Conservation (phyloP, 2,797 vertebrate genomes). For the Hephaestus fuliginosus region DNA sequence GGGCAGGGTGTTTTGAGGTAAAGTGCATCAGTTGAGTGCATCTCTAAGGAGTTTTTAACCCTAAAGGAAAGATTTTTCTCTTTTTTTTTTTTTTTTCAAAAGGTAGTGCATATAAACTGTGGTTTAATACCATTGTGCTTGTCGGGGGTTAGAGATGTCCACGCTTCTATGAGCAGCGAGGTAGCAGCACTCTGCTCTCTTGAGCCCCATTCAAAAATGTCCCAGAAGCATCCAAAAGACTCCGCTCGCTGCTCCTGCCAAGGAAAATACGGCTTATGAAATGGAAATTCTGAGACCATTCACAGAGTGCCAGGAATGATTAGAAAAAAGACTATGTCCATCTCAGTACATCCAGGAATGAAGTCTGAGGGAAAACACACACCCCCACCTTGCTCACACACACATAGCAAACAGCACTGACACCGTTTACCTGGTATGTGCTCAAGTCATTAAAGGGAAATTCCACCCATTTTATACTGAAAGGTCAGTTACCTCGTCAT, state of each 20-base stretch:
- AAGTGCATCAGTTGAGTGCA: constrained; percentile 77
- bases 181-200: constrained; percentile 74
- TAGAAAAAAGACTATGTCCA: constrained; percentile 72
- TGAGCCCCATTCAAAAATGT: constrained; percentile 81
- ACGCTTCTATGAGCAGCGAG: constrained; percentile 57
- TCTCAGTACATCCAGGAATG: constrained; percentile 66
- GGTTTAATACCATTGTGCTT: constrained; percentile 64
- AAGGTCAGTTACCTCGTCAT: constrained; percentile 38
- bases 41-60: constrained; percentile 69
- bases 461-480: constrained; percentile 23
- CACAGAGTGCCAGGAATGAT: constrained; percentile 80
- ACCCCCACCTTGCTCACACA: constrained; percentile 32
- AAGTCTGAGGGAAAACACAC: constrained; percentile 58
- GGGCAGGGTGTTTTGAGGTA: constrained; percentile 66
- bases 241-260: constrained; percentile 81
- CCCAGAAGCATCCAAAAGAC: constrained; percentile 83
- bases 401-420: constrained; percentile 8
- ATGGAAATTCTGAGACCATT: constrained; percentile 91
- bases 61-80: constrained; percentile 55
- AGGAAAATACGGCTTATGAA: constrained; percentile 86
- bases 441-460: constrained; percentile 51
- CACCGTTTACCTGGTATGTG: constrained; percentile 37
- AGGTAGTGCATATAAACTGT: constrained; percentile 33
- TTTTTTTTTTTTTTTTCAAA: constrained; percentile 17
- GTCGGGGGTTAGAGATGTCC: constrained; percentile 49